Base-by-base conservation (phyloP, 2,888 invertebrate species). In the Acanthoscelides obtectus region DNA sequence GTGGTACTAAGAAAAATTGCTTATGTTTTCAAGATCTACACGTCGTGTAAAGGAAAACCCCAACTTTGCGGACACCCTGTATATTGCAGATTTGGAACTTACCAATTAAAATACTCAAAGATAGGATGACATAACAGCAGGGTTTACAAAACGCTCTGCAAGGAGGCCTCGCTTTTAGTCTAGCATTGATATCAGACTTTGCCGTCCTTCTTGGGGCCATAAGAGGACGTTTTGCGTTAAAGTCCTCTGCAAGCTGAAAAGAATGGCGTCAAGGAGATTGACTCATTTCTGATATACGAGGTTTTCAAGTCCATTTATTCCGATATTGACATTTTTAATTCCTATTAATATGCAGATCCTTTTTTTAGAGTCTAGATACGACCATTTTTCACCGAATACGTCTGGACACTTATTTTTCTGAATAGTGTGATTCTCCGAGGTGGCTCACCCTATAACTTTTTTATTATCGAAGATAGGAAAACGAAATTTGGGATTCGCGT, bases 161-260 rank as follows among this genome's bases (percentile, higher is more conserved):
- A 45, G 86, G 85, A 27, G 88, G 84, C 76, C 87, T 87, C 81
- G 88, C 88, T 74, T 87, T 87, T 68, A 89, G 86, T 81, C 88
- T 85, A 22, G 88, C 86, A 64, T 87, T 85, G 75, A 86, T 83
- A 76, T 86, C 84, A 21, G 84, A 80, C 75, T 85, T 86, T 76
- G 86, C 86, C 81, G 90, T 91, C 77, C 91, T 88, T 71, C 92
- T 87, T 0, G 92, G 92, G 19, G 93, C 91, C 93, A 93, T 93
- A 22, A 93, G 83, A 0, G 93, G 93, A 72, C 91, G 86, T 83
- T 92, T 92, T 1, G 92, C 88, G 2, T 91, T 91, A 77, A 91
- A 87, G 76, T 92, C 92, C 79, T 92, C 91, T 71, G 88, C 88
- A 72, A 90, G 84, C 87, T 90, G 80, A 20, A 85, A 80, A 75